These are phyloP conservation scores for Nothoprocta perdicaria DNA, from an alignment of 2,113 vertebrate genomes.

Conservation along the genomic window DNA sequence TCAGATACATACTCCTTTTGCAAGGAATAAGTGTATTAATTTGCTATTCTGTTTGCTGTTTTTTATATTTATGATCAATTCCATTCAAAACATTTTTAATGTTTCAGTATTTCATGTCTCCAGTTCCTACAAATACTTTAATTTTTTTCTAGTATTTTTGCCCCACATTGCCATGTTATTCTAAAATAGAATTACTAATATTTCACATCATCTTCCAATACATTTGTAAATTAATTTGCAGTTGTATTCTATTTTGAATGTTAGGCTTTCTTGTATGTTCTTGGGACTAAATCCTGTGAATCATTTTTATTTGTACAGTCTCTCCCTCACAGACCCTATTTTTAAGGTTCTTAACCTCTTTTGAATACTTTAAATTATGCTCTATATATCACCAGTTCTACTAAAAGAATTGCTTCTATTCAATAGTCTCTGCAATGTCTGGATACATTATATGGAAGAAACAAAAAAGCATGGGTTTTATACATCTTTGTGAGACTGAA, in stretches of 20 bases:
- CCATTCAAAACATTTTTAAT: not conserved
- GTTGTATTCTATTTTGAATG: not conserved
- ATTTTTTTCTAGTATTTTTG: not conserved
- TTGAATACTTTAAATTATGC: not conserved
- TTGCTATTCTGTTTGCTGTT: not conserved
- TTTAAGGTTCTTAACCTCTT: not conserved
- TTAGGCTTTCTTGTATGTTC: not conserved
- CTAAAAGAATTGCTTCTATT: not conserved
- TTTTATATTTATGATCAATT: not conserved
- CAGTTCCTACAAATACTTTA: not conserved
- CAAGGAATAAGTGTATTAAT: not conserved
- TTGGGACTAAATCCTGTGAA: not conserved
- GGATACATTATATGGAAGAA: not conserved
- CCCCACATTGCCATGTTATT: not conserved
- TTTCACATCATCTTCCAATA: not conserved
- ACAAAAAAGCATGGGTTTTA: not conserved
- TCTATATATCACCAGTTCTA: not conserved
- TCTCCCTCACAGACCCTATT: not conserved
- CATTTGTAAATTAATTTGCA: not conserved
- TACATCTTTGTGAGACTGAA: not conserved
- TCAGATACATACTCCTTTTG: not conserved
- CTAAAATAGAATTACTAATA: not conserved
- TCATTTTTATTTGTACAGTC: not conserved
- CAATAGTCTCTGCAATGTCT: not conserved
- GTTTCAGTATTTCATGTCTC: not conserved